These are phyloP conservation scores for Hypomecis punctinalis DNA, from an alignment of 2,888 invertebrate species.

Conservation along the genomic window DNA sequence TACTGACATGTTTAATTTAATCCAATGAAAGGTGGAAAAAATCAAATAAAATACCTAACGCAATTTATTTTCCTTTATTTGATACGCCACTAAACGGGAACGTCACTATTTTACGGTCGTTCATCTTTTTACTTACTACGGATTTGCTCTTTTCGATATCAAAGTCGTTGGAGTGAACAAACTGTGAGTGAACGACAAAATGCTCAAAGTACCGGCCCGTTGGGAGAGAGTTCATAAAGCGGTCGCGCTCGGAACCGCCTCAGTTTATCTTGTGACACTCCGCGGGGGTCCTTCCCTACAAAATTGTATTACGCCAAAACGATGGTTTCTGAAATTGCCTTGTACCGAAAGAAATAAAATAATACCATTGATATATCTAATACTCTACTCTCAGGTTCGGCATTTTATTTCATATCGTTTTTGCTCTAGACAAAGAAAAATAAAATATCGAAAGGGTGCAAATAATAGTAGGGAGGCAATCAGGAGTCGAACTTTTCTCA, in stretches of 20 bases:
- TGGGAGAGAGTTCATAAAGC: constrained; percentile 58
- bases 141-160: background rate
- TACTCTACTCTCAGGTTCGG: constrained; percentile 46
- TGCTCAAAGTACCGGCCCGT: constrained; percentile 53
- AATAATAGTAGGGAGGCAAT: constrained; percentile 18
- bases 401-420: constrained; percentile 20
- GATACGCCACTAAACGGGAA: background rate
- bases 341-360: constrained; percentile 63
- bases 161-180: constrained; percentile 44
- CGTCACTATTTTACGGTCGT: background rate
- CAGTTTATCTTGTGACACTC: constrained; percentile 58
- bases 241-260: constrained; percentile 46
- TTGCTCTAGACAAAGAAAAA: constrained; percentile 19
- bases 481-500: constrained; percentile 19
- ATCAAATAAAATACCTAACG: background rate
- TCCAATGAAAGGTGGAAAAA: background rate
- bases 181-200: constrained; percentile 53
- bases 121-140: background rate
- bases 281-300: constrained; percentile 54
- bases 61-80: no score
- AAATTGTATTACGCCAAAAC: constrained; percentile 65
- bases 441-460: constrained; percentile 17
- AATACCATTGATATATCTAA: constrained; percentile 58
- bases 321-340: constrained; percentile 65
- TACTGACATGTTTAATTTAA: background rate